Base-by-base conservation (phyloP, 2,797 vertebrate species). In the Lutjanus campechanus region DNA sequence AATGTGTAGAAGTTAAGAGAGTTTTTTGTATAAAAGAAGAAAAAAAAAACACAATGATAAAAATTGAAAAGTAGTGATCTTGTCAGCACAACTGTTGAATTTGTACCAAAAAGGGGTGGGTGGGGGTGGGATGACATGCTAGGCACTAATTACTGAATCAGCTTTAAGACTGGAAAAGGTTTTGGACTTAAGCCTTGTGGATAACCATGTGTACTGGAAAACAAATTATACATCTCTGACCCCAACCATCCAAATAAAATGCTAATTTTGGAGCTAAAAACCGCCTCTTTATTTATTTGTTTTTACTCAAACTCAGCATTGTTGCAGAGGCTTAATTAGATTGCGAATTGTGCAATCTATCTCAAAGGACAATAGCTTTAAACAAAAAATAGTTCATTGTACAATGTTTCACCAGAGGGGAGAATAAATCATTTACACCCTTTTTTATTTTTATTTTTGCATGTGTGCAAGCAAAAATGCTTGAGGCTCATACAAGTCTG, bases 161-260 rank as follows among this genome's bases (percentile, higher is more conserved):
- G 96, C 96, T 97, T 98, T 97, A 96, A 97, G 96, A 97, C 95
- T 95, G 93, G 95, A 96, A 94, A 95, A 95, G 95, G 95, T 95
- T 96, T 97, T 95, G 95, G 95, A 97, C 91, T 96, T 93, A 92
- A 97, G 96, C 96, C 96, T 97, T 97, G 97, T 97, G 96, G 96
- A 97, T 97, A 93, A 97, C 96, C 94, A 96, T 97, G 96, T 98
- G 97, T 98, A 97, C 96, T 97, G 97, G 96, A 97, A 96, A 96
- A 96, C 95, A 95, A 96, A 97, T 96, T 95, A 96, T 96, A 96
- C 97, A 96, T 97, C 96, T 97, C 96, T 98, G 96, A 97, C 97
- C 97, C 97, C 96, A 96, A 96, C 96, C 95, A 97, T 97, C 96
- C 96, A 96, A 99, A 98, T 98, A 98, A 99, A 98, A 98, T 96